These are phyloP conservation scores for Falco berigora DNA, from an alignment of 2,797 vertebrate species.

Conservation along the genomic window DNA sequence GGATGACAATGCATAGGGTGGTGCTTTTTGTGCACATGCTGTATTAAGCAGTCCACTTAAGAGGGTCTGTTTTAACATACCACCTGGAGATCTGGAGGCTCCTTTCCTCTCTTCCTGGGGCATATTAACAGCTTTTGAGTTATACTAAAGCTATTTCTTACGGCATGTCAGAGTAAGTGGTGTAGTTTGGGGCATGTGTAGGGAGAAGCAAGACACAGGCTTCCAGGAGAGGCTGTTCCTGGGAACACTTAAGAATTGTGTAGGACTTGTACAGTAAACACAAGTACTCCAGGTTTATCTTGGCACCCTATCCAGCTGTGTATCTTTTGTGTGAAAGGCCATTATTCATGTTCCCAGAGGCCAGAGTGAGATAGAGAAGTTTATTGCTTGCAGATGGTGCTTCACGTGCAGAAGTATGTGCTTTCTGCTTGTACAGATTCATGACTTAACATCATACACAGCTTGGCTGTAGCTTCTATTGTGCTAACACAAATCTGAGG, in stretches of 20 bases:
- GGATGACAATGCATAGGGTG: not conserved
- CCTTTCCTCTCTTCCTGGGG: not conserved
- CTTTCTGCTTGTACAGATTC: not conserved
- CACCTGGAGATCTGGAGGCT: not conserved
- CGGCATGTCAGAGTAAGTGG: not conserved
- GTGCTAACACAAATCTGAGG: not conserved
- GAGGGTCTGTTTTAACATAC: not conserved
- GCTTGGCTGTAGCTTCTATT: not conserved
- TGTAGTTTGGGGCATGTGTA: not conserved
- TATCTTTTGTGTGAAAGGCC: not conserved
- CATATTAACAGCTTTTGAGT: not conserved
- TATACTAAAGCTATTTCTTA: not conserved
- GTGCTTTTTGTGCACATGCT: not conserved
- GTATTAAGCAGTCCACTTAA: not conserved
- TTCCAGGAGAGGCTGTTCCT: not conserved
- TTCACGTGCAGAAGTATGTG: not conserved
- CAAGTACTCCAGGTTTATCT: constrained; percentile 4
- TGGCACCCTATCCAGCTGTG: not conserved
- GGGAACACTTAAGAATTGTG: not conserved
- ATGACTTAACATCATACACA: not conserved
- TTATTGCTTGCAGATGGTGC: constrained; percentile 11
- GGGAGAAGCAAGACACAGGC: not conserved
- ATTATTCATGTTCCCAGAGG: not conserved
- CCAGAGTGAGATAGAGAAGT: not conserved
- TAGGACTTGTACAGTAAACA: not conserved